Conservation (phyloP, 2,797 vertebrate genomes). For the Stomatorhinus walkeri region DNA sequence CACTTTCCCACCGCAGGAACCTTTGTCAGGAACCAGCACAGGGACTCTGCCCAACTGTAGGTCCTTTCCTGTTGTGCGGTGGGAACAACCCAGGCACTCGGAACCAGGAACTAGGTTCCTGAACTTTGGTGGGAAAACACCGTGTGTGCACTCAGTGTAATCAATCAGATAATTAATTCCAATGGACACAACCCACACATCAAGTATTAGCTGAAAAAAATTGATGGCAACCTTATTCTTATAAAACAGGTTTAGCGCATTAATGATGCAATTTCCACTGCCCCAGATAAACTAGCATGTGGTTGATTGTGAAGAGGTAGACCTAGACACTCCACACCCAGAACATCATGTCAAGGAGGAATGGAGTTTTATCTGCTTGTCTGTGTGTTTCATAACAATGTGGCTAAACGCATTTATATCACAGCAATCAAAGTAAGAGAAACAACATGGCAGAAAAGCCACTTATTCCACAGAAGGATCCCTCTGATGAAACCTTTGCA, state of each 20-base stretch:
- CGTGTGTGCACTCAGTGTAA: not conserved
- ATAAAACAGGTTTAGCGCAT: not conserved
- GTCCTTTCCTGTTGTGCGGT: not conserved
- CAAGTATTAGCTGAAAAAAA: not conserved
- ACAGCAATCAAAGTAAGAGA: conserved; percentile 45
- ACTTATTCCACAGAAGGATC: conserved; percentile 23
- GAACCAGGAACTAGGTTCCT: not conserved
- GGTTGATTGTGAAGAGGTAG: not conserved
- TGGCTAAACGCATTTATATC: conserved; percentile 53
- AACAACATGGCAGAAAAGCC: conserved; percentile 37
- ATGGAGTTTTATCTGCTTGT: not conserved
- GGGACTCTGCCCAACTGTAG: not conserved
- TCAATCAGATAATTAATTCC: not conserved
- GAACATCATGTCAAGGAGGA: not conserved
- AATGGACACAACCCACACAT: not conserved
- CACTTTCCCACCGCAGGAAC: not conserved
- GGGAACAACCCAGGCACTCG: not conserved
- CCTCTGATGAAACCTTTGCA: conserved; percentile 34
- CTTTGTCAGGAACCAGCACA: not conserved
- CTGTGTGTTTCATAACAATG: not conserved
- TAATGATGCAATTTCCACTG: not conserved
- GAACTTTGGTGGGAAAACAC: not conserved
- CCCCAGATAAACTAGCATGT: not conserved
- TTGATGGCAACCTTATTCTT: not conserved
- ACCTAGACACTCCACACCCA: not conserved